These are phyloP conservation scores for Xanthorhoe spadicearia DNA, from an alignment of 2,888 invertebrate species.

Conservation along the genomic window DNA sequence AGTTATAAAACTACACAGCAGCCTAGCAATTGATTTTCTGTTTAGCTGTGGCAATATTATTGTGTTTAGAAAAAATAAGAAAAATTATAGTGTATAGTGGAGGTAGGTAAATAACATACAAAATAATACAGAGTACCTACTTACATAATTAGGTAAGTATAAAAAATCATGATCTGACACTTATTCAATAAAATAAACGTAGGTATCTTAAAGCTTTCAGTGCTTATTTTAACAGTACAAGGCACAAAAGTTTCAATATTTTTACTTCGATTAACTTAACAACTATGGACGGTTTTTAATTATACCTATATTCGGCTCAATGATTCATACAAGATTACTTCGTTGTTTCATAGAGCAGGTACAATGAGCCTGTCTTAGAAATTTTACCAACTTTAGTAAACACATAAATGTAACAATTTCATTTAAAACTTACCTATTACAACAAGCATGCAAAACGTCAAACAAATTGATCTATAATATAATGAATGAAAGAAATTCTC, in stretches of 20 bases:
- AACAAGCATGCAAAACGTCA: background rate
- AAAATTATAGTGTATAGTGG: conserved; percentile 14
- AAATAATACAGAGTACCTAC: conserved; percentile 1
- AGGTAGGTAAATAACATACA: conserved; percentile 28
- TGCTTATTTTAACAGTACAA: conserved; percentile 25
- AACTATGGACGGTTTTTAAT: conserved; percentile 5
- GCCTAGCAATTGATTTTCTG: background rate
- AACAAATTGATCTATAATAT: background rate
- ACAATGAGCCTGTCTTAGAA: conserved; percentile 1
- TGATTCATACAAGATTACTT: conserved; percentile 29
- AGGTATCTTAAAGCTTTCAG: conserved; percentile 11
- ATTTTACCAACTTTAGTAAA: background rate
- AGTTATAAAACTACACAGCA: background rate
- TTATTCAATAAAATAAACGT: conserved; percentile 5
- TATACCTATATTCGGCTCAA: background rate
- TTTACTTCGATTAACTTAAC: conserved; percentile 5
- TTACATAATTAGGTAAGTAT: background rate
- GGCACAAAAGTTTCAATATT: conserved; percentile 17
- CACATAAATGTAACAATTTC: background rate
- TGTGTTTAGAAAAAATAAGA: background rate
- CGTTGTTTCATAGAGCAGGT: conserved; percentile 43
- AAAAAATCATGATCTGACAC: conserved; percentile 27
- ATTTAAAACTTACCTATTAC: too few species aligned
- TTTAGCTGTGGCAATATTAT: background rate
- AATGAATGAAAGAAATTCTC: background rate